Percentiles rank a stretch among this genome's conserved stretches.
Evolutionary conservation across 2,888 invertebrate genomes (phyloP).

Genomic region (Pterostichus madidus): DNA sequence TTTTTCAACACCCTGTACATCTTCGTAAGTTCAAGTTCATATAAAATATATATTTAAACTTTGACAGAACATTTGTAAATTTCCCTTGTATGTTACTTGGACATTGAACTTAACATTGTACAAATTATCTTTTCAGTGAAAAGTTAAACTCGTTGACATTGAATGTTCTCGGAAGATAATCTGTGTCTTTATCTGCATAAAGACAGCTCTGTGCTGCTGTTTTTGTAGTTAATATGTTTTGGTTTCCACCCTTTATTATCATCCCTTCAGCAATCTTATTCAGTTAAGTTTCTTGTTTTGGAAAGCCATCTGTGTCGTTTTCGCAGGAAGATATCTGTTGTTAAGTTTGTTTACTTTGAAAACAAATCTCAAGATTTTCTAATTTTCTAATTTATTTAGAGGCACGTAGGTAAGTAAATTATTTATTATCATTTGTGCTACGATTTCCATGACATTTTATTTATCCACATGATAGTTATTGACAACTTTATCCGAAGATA

Average conservation of each 20-base stretch:
- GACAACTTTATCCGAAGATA: too few species aligned
- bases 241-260: slow-evolving; percentile 5
- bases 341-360: background rate
- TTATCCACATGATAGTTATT: too few species aligned
- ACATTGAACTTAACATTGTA: background rate
- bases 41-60: too few species aligned
- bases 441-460: too few species aligned
- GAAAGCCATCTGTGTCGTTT: background rate
- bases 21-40: too few species aligned
- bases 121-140: background rate
- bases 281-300: background rate
- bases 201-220: slow-evolving; percentile 9
- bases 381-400: too few species aligned
- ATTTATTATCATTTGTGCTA: too few species aligned
- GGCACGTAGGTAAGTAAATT: too few species aligned
- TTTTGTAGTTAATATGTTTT: slow-evolving; percentile 35
- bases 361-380: background rate
- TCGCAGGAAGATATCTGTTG: background rate
- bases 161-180: background rate
- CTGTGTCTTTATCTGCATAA: slow-evolving; percentile 10
- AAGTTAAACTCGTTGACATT: too few species aligned
- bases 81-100: background rate
- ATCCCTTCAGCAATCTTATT: slow-evolving; percentile 10
- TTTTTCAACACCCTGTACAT: too few species aligned
- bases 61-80: background rate